phyloP scores from a whole-genome alignment of 1,140 invertebrate genomes.

The Drosophila neocordata region DNA sequence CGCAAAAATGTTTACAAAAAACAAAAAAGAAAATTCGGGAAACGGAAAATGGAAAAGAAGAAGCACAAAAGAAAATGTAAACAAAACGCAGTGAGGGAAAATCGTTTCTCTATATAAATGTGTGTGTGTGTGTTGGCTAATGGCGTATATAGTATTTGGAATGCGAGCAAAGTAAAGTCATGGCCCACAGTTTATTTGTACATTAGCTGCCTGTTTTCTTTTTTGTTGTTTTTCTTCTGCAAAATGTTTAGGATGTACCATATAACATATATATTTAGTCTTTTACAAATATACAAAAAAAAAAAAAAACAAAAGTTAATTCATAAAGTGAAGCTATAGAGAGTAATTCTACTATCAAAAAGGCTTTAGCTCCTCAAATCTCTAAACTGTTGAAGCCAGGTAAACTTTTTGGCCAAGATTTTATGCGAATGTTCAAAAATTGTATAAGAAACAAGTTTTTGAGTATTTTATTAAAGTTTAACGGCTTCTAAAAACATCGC shows the following conservation, averaged over 20 bases:
- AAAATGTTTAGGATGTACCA: not conserved
- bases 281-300: too few species aligned
- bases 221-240: not conserved
- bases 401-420: too few species aligned
- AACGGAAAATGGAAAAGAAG: conserved; percentile 37
- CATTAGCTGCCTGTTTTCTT: not conserved
- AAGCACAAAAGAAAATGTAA: conserved; percentile 43
- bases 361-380: too few species aligned
- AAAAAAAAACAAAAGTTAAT: too few species aligned
- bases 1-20: conserved; percentile 33
- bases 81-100: conserved; percentile 38
- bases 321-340: too few species aligned
- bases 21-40: conserved; percentile 28
- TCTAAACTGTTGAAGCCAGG: too few species aligned
- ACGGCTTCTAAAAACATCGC: too few species aligned
- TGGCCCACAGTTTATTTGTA: conserved; percentile 1
- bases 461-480: too few species aligned
- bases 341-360: too few species aligned
- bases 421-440: too few species aligned
- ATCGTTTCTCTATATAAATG: not conserved
- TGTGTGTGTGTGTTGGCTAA: conserved; percentile 27
- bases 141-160: conserved; percentile 7
- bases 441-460: too few species aligned
- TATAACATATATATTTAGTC: not conserved
- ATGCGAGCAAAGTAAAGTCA: conserved; percentile 14